A percentile compares a stretch with the other conserved stretches of the same genome.
phyloP scores from a whole-genome alignment of 2,797 vertebrate genomes.

The Jordanella pulchra region DNA sequence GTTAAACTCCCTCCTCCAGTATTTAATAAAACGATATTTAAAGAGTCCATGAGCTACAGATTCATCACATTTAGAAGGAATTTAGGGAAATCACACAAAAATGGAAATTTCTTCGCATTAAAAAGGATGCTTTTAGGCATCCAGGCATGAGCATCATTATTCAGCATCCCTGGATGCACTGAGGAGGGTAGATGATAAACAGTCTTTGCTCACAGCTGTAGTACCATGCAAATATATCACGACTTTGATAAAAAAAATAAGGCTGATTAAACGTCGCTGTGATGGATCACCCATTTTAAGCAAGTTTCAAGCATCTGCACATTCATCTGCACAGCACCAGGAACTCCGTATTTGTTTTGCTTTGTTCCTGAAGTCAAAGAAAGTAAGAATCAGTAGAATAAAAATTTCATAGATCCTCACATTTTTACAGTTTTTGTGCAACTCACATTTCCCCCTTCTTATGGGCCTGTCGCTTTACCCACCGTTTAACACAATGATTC shows the following conservation, averaged over 20 bases:
- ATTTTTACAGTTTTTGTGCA: slow-evolving; percentile 15
- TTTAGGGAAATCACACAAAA: slow-evolving; percentile 8
- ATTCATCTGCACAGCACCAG: slow-evolving; percentile 27
- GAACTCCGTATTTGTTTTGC: slow-evolving; percentile 9
- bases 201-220: slow-evolving; percentile 40
- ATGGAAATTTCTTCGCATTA: slow-evolving; percentile 2
- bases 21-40: slow-evolving; percentile 2
- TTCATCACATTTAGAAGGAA: background rate
- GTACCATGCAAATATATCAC: slow-evolving; percentile 27
- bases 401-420: slow-evolving; percentile 8
- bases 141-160: slow-evolving; percentile 6
- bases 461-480: slow-evolving; percentile 8
- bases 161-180: slow-evolving; percentile 42
- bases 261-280: slow-evolving; percentile 47
- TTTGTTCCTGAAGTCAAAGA: slow-evolving; percentile 3
- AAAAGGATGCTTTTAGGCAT: slow-evolving; percentile 5
- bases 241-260: slow-evolving; percentile 38
- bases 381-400: slow-evolving; percentile 7
- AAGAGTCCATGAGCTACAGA: background rate
- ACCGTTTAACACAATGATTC: slow-evolving; percentile 4
- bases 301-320: slow-evolving; percentile 38
- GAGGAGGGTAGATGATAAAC: slow-evolving; percentile 18
- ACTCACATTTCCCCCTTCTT: slow-evolving; percentile 14
- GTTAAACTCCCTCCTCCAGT: background rate
- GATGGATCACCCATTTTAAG: slow-evolving; percentile 51